Evolutionary conservation across 2,797 vertebrate genomes (phyloP).

Genomic region (Notolepis coatsorum): DNA sequence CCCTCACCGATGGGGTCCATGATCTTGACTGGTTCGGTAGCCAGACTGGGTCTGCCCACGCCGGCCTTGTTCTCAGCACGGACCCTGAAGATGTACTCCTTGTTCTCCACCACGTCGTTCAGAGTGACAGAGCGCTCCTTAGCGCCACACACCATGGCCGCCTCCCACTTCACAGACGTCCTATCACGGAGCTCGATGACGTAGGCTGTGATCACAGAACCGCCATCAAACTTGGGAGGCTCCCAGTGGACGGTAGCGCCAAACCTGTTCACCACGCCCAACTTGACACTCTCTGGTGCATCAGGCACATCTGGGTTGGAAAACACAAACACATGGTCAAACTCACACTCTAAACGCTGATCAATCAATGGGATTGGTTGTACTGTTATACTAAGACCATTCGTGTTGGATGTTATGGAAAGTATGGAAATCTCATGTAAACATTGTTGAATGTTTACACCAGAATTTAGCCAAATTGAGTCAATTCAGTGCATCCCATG

Average conservation of each 20-base stretch:
- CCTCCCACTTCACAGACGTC: slow-evolving; percentile 95
- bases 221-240: slow-evolving; percentile 91
- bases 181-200: slow-evolving; percentile 95
- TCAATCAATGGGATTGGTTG: no score
- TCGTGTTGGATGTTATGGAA: no score
- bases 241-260: slow-evolving; percentile 94
- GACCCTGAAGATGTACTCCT: slow-evolving; percentile 97
- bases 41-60: slow-evolving; percentile 92
- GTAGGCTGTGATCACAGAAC: slow-evolving; percentile 92
- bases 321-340: not conserved
- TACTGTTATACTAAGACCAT: no score
- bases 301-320: slow-evolving; percentile 90
- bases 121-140: slow-evolving; percentile 85
- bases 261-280: slow-evolving; percentile 89
- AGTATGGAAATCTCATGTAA: no score
- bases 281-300: slow-evolving; percentile 91
- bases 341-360: no score
- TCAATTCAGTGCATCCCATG: no score
- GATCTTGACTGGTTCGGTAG: slow-evolving; percentile 94
- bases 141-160: slow-evolving; percentile 85
- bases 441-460: no score
- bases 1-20: slow-evolving; percentile 94
- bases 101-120: slow-evolving; percentile 97
- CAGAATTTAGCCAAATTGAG: no score
- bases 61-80: slow-evolving; percentile 96